These are phyloP conservation scores for Chiloscyllium plagiosum DNA, from an alignment of 2,113 vertebrate species.

Conservation along the genomic window DNA sequence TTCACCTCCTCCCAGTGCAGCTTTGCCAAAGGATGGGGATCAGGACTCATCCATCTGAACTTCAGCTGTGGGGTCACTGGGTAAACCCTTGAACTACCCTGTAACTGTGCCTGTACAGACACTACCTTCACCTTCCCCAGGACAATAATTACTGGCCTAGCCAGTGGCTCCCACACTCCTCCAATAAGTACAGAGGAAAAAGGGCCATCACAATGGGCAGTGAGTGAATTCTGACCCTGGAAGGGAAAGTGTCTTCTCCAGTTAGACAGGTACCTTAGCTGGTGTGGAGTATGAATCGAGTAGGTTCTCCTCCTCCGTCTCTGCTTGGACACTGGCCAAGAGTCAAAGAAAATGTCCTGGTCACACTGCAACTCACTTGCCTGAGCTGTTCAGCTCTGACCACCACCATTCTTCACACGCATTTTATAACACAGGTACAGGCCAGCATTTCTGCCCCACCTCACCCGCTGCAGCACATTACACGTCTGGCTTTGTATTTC, in stretches of 20 bases:
- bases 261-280: conserved; percentile 61
- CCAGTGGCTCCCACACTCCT: too few species aligned
- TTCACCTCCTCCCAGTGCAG: too few species aligned
- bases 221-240: background rate
- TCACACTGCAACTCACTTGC: background rate
- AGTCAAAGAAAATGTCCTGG: background rate
- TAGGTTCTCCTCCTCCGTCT: conserved; percentile 75
- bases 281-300: conserved; percentile 78
- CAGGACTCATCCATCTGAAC: background rate
- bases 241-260: background rate
- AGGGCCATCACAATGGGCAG: background rate
- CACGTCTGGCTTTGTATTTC: background rate
- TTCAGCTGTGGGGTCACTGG: too few species aligned
- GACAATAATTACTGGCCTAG: too few species aligned
- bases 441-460: background rate
- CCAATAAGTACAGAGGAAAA: too few species aligned
- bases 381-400: background rate
- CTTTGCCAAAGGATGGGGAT: background rate
- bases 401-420: background rate
- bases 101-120: too few species aligned
- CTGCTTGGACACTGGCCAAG: conserved; percentile 64
- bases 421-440: background rate
- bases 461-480: background rate
- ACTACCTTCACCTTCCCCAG: too few species aligned
- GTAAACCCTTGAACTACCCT: too few species aligned